Conservation (phyloP, 2,113 vertebrate species). For the Austrofundulus limnaeus region DNA sequence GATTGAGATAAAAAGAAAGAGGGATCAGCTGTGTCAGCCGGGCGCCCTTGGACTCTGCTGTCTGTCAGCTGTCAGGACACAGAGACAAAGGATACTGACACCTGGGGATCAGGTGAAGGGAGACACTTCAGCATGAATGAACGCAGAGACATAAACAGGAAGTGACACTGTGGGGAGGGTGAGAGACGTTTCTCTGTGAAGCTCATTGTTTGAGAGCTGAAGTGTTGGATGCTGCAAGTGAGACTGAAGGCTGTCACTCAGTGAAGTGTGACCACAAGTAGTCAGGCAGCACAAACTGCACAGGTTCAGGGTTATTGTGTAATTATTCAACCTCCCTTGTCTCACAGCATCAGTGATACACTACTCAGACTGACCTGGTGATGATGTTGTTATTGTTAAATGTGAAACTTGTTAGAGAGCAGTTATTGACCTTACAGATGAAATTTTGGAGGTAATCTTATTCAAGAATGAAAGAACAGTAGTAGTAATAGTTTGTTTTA, state of each 20-base stretch:
- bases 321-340: not conserved
- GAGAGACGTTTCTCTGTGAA: conserved; percentile 20
- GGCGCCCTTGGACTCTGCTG: conserved; percentile 32
- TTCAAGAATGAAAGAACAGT: too few relatives aligned
- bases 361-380: too few relatives aligned
- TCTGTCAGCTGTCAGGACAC: conserved; percentile 49
- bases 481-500: too few relatives aligned
- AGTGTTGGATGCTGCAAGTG: too few relatives aligned
- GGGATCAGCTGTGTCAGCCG: conserved; percentile 34
- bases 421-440: too few relatives aligned
- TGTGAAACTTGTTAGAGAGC: too few relatives aligned
- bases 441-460: too few relatives aligned
- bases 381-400: too few relatives aligned
- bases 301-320: not conserved
- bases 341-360: too few relatives aligned
- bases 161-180: conserved; percentile 33
- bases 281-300: conserved; percentile 2
- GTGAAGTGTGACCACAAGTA: conserved; percentile 1
- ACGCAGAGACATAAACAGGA: conserved; percentile 29
- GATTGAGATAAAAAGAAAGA: conserved; percentile 57
- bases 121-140: conserved; percentile 20
- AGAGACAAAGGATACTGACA: too few relatives aligned
- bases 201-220: conserved; percentile 16
- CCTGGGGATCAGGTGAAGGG: conserved; percentile 40
- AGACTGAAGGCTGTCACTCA: conserved; percentile 24